phyloP scores from a whole-genome alignment of 1,140 invertebrate species.

The Drosophila takahashii region DNA sequence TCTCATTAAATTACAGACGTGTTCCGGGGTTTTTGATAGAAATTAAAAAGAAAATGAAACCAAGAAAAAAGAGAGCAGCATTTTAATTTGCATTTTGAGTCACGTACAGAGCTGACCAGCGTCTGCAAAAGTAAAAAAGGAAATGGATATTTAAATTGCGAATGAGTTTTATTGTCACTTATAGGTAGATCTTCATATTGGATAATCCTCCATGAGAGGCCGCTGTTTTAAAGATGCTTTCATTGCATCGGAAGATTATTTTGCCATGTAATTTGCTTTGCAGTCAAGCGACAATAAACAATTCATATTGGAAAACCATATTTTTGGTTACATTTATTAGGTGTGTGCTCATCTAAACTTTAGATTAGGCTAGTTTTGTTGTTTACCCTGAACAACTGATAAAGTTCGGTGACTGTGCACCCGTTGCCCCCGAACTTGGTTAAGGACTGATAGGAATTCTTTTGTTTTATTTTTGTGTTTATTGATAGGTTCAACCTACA shows the following conservation, averaged over 20 bases:
- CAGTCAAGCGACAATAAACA: constrained; percentile 1
- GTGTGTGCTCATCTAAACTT: constrained; percentile 15
- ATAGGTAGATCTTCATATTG: neutral
- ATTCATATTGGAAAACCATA: constrained; percentile 16
- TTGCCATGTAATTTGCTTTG: neutral
- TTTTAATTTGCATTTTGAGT: constrained; percentile 56
- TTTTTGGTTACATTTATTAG: constrained; percentile 25
- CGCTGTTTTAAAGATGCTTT: too few species aligned
- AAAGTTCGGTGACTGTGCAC: constrained; percentile 2
- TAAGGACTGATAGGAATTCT: constrained; percentile 22
- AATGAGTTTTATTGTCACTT: constrained; percentile 30
- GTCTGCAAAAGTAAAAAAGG: constrained; percentile 4
- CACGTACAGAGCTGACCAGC: constrained; percentile 38
- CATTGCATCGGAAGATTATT: too few species aligned
- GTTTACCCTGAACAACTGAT: constrained; percentile 11
- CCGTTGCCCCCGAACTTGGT: neutral
- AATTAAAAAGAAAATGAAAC: constrained; percentile 65
- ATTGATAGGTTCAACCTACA: constrained; percentile 11
- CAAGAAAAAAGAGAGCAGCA: constrained; percentile 24
- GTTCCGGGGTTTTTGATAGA: constrained; percentile 41
- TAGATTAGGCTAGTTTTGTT: constrained; percentile 12
- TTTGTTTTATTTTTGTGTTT: constrained; percentile 20
- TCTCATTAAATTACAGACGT: constrained; percentile 63
- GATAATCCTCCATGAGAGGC: too few species aligned
- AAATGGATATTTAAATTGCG: constrained; percentile 18